Evolutionary conservation across 2,113 vertebrate genomes (phyloP).

Genomic region (Clarias magur): DNA sequence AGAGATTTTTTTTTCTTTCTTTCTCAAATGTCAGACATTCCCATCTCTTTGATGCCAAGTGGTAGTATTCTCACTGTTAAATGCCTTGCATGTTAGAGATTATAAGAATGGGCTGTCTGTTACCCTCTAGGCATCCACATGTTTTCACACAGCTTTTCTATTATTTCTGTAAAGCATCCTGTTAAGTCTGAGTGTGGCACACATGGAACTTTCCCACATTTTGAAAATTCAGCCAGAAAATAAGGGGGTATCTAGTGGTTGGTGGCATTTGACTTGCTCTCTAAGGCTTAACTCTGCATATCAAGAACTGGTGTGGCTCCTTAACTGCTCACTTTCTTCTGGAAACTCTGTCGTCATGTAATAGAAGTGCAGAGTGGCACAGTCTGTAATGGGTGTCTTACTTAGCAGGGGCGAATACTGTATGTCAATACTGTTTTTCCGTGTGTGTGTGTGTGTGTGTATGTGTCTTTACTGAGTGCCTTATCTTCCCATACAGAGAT

Average conservation of each 20-base stretch:
- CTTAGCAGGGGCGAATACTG: background rate
- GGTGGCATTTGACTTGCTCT: conserved; percentile 29
- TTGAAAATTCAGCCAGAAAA: conserved; percentile 40
- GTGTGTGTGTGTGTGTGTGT: conserved; percentile 25
- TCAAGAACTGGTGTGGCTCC: conserved; percentile 37
- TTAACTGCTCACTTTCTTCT: conserved; percentile 12
- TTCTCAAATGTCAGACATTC: conserved; percentile 4
- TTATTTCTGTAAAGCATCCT: background rate
- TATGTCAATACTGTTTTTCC: background rate
- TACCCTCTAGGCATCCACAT: conserved; percentile 4
- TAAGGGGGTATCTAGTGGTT: conserved; percentile 42
- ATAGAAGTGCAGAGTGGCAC: conserved; percentile 19
- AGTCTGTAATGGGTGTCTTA: background rate
- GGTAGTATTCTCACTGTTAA: conserved; percentile 20
- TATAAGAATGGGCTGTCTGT: conserved; percentile 17
- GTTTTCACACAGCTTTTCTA: background rate
- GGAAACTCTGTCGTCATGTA: conserved; percentile 33
- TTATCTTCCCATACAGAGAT: conserved; percentile 78
- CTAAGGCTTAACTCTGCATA: conserved; percentile 19
- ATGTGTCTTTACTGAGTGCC: conserved; percentile 46
- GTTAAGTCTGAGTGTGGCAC: background rate
- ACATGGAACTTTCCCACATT: conserved; percentile 35
- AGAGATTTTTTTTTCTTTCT: background rate
- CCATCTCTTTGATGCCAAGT: conserved; percentile 18
- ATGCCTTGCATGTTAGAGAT: conserved; percentile 15